Evolutionary conservation across 2,113 vertebrate genomes (phyloP).

Genomic region (Cebus imitator): DNA sequence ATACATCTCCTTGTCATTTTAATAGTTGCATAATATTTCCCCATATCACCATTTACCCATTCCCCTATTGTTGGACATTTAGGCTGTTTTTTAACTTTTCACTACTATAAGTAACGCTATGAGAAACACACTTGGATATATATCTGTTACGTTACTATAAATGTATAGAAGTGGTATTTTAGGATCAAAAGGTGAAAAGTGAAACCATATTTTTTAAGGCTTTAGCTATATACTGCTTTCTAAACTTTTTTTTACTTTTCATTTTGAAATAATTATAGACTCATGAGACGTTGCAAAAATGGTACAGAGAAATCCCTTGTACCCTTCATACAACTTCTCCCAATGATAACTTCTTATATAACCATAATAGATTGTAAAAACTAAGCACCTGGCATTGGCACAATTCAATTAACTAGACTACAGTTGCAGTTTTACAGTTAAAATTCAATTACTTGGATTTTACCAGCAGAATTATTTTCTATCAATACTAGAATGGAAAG

Average conservation of each 20-base stretch:
- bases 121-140: neutral
- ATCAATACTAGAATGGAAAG: neutral
- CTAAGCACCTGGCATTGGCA: neutral
- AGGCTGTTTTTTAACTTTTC: conserved; percentile 14
- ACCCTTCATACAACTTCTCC: neutral
- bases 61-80: neutral
- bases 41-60: neutral
- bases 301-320: neutral
- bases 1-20: neutral
- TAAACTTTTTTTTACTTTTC: neutral
- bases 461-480: neutral
- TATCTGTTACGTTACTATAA: neutral
- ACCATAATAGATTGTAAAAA: neutral
- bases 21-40: neutral
- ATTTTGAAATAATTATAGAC: conserved; percentile 32
- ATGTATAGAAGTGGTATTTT: neutral
- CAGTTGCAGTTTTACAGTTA: neutral
- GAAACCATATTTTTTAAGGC: neutral
- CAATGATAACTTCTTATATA: neutral
- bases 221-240: neutral
- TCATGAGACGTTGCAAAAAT: neutral
- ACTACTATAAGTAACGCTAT: neutral
- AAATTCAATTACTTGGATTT: neutral
- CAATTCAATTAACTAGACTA: neutral
- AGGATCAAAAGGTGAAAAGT: neutral